A percentile compares a stretch with the other conserved stretches of the same genome.
Conservation (phyloP, 2,888 invertebrate species). For the Gordius sp. region DNA sequence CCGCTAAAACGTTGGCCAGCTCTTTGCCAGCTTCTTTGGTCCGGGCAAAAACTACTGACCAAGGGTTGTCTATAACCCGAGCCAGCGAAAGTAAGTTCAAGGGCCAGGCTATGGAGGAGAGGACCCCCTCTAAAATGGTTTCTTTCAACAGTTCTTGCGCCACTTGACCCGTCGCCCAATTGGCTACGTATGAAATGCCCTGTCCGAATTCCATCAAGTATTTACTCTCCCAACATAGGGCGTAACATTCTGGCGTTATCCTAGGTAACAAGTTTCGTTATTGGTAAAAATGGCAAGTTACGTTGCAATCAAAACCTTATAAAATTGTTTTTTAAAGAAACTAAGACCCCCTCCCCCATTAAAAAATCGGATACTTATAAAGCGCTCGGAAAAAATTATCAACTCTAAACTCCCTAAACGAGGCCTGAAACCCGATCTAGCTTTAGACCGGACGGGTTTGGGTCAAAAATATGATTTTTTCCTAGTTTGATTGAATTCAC, state of each 20-base stretch:
- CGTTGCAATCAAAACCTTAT: no score
- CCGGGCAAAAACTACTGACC: constrained; percentile 40
- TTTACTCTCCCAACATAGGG: constrained; percentile 38
- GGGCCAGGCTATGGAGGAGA: constrained; percentile 41
- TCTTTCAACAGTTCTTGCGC: constrained; percentile 40
- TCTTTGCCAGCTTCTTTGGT: constrained; percentile 38
- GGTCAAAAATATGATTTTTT: no score
- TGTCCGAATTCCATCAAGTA: constrained; percentile 37
- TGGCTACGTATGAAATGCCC: constrained; percentile 38
- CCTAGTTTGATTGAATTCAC: no score
- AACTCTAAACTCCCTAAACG: no score
- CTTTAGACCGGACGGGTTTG: no score
- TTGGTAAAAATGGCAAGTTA: no score
- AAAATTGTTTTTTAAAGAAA: no score
- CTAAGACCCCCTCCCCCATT: no score
- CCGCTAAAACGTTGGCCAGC: constrained; percentile 39
- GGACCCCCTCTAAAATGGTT: constrained; percentile 37
- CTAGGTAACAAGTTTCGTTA: no score
- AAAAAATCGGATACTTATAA: no score
- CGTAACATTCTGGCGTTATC: constrained; percentile 39
- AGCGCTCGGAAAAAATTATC: no score
- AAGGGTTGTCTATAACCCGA: constrained; percentile 39
- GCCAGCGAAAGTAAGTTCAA: constrained; percentile 36
- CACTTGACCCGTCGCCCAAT: constrained; percentile 35
- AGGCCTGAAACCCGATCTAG: no score